A percentile compares a stretch with the other conserved stretches of the same genome.
These are phyloP conservation scores for Aphidius gifuensis DNA, from an alignment of 1,140 invertebrate genomes.

Conservation along the genomic window DNA sequence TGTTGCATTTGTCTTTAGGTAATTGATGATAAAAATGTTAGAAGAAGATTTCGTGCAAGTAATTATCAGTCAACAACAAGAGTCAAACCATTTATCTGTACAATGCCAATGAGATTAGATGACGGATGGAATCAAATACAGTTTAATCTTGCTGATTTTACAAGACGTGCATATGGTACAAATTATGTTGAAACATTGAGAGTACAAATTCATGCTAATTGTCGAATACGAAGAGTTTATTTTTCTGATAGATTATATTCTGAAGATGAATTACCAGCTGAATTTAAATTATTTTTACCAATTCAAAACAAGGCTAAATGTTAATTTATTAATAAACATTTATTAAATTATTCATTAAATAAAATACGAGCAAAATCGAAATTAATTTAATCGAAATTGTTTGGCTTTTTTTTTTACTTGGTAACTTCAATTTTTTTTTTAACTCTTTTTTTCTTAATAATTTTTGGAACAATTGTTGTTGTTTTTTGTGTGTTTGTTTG, in stretches of 20 bases:
- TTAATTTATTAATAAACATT: constrained; percentile 26
- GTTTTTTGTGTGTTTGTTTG: constrained; percentile 18
- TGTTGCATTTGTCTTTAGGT: constrained; percentile 61
- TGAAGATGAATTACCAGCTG: constrained; percentile 98
- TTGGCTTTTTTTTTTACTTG: background rate
- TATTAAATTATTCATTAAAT: background rate
- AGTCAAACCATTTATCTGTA: constrained; percentile 98
- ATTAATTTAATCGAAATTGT: background rate
- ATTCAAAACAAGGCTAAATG: constrained; percentile 78
- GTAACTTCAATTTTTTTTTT: constrained; percentile 11
- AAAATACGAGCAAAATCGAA: background rate
- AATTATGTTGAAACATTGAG: constrained; percentile 98
- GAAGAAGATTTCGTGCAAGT: constrained; percentile 91
- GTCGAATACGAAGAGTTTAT: constrained; percentile 94
- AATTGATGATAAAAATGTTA: constrained; percentile 95
- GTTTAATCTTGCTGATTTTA: constrained; percentile 99
- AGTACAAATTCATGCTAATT: constrained; percentile 99
- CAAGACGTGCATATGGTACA: constrained; percentile 95
- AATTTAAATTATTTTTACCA: constrained; percentile 96
- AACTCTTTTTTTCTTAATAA: constrained; percentile 12
- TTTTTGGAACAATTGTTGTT: constrained; percentile 6
- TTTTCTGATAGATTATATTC: constrained; percentile 98
- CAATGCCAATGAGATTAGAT: constrained; percentile 97
- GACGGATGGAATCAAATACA: constrained; percentile 99
- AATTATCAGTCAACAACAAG: constrained; percentile 98